phyloP scores from a whole-genome alignment of 2,797 vertebrate species.

The Microctenopoma steveboyesi region DNA sequence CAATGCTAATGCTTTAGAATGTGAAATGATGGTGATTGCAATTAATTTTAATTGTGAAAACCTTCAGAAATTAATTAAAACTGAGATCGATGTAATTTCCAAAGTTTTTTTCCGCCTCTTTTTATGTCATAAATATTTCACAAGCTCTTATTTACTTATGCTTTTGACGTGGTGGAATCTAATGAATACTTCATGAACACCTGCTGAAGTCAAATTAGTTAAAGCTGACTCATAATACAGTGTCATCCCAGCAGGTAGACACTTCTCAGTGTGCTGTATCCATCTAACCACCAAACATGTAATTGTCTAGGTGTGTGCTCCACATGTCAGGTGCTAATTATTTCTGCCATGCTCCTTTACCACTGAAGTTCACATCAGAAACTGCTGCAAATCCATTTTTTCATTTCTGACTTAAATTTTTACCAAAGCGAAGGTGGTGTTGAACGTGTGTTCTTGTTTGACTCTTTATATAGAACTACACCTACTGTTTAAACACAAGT shows the following conservation, averaged over 20 bases:
- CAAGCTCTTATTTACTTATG: background rate
- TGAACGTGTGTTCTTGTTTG: background rate
- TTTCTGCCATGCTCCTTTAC: constrained; percentile 60
- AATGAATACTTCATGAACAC: background rate
- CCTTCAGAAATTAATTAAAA: constrained; percentile 39
- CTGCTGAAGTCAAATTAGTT: constrained; percentile 6
- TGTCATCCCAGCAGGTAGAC: constrained; percentile 36
- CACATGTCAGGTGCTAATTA: constrained; percentile 65
- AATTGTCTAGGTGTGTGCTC: constrained; percentile 73
- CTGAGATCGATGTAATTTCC: constrained; percentile 23
- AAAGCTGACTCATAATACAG: constrained; percentile 4
- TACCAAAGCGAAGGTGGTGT: background rate
- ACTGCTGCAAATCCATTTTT: too few species aligned
- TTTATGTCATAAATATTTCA: constrained; percentile 22
- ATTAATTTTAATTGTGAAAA: constrained; percentile 38
- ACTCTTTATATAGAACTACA: background rate
- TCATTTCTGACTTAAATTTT: background rate
- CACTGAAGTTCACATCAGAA: constrained; percentile 36
- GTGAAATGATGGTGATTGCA: constrained; percentile 53
- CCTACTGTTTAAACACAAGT: too few species aligned
- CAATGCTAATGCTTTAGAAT: constrained; percentile 34
- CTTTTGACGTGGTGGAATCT: background rate
- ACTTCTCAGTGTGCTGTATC: constrained; percentile 18
- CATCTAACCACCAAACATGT: constrained; percentile 16
- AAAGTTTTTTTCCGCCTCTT: constrained; percentile 6